Evolutionary conservation across 2,113 vertebrate genomes (phyloP).

Genomic region (Accipiter virgatus): DNA sequence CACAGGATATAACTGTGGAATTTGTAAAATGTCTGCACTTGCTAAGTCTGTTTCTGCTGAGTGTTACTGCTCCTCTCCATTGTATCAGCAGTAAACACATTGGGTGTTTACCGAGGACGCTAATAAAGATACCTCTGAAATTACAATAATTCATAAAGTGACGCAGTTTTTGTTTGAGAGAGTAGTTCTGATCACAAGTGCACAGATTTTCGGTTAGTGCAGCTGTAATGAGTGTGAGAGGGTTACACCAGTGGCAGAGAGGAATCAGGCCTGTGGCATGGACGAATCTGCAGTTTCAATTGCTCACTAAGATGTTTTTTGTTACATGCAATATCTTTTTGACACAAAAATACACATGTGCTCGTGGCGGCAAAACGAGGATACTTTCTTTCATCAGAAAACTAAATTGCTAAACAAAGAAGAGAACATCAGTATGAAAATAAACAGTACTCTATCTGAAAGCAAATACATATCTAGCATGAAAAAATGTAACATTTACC

Average conservation of each 20-base stretch:
- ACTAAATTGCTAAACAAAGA: neutral
- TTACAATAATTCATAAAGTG: neutral
- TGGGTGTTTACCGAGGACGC: slow-evolving; percentile 1
- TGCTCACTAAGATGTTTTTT: neutral
- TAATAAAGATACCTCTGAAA: slow-evolving; percentile 49
- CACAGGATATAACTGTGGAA: neutral
- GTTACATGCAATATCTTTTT: neutral
- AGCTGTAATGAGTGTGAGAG: neutral
- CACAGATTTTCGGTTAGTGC: neutral
- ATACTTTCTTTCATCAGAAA: neutral
- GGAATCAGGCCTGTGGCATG: rapidly evolving
- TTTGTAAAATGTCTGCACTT: neutral
- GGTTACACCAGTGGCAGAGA: neutral
- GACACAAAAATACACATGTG: neutral
- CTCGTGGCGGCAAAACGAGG: neutral
- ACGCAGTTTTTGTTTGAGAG: neutral
- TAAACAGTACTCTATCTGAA: neutral
- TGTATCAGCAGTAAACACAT: slow-evolving; percentile 27
- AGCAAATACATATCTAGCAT: neutral
- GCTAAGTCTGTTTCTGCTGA: neutral
- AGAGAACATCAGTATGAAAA: neutral
- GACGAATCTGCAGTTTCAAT: neutral
- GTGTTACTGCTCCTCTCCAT: neutral
- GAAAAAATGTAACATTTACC: neutral
- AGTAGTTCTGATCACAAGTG: neutral